Evolutionary conservation across 2,113 vertebrate species (phyloP), one percentile per base, ranked within the genome.

Genomic region (Cinclus mexicanus): DNA sequence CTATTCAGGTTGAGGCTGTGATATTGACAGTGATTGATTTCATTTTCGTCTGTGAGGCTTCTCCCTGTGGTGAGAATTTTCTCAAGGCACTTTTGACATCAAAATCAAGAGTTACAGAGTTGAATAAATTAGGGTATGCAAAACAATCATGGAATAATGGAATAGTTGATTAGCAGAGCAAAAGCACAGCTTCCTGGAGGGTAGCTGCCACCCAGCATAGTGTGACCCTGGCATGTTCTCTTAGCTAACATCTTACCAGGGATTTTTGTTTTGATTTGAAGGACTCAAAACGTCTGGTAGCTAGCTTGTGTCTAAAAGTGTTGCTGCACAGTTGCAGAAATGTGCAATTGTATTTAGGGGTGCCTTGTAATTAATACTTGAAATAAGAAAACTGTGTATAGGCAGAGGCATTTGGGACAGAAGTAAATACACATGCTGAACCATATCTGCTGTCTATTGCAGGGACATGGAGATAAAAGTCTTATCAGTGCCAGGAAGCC

Each of bases 261-360:
- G 8, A 37, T 64, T 76, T 61, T 46, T 14, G 37, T 59, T 61
- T 19, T 22, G 8, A 5, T 50, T 55, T 15, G 33, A 50, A 64
- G 49, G 68, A 42, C 53, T 39, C 53, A 23, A n/a, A 68, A 33
- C 14, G 23, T 31, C n/a, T 42, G 21, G 21, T 41, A 63, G 44
- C 42, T 71, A 17, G 8, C 47, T 85, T 44, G n/a, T 68, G 23
- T 82, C 57, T 42, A 26, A 14, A 60, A 67, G 17, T 75, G 41
- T 28, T 67, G 29, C 55, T 81, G 49, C 33, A 19, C 22, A 50
- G 17, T 17, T 44, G 44, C 53, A 87, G 68, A 89, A 89, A 60
- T 0, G 6, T 80, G 33, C 13, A 11, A 4, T 12, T 12, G 1
- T 33, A 14, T n/a, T 41, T 35, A 5, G 12, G 10, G 6, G 29